These are phyloP conservation scores for Odocoileus hemionus DNA, from an alignment of 2,113 vertebrate genomes.

Conservation along the genomic window DNA sequence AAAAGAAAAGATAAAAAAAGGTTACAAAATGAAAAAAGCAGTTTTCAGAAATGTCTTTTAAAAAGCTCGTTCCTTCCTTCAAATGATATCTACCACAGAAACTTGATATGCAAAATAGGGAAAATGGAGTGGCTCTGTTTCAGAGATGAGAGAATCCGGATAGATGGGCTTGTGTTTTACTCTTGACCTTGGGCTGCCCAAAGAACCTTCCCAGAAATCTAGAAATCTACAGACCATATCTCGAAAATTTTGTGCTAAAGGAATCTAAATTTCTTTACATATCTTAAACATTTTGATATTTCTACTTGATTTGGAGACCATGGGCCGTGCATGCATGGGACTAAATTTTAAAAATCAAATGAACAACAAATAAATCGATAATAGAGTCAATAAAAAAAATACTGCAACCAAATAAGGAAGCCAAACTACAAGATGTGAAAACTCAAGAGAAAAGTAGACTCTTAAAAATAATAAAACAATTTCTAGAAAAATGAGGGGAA, in stretches of 20 bases:
- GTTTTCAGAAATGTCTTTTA: background rate
- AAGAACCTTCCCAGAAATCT: slow-evolving; percentile 9
- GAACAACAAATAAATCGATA: background rate
- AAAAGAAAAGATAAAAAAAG: too few relatives aligned
- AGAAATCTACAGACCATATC: background rate
- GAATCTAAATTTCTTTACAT: background rate
- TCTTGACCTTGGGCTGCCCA: background rate
- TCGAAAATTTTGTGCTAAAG: background rate
- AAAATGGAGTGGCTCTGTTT: background rate
- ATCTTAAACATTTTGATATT: background rate
- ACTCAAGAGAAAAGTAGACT: background rate
- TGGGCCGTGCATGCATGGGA: background rate
- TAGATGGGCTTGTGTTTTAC: background rate
- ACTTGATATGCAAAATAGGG: background rate
- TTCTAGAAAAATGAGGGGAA: background rate
- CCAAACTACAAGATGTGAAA: background rate
- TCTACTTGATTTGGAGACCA: background rate
- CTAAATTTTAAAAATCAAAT: background rate
- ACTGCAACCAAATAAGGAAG: background rate
- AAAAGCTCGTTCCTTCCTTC: background rate
- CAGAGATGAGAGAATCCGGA: background rate
- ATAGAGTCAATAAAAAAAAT: background rate
- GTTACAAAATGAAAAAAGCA: background rate
- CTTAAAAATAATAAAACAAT: background rate
- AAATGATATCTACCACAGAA: background rate